phyloP scores from a whole-genome alignment of 2,113 vertebrate genomes.

The Chamaea fasciata region DNA sequence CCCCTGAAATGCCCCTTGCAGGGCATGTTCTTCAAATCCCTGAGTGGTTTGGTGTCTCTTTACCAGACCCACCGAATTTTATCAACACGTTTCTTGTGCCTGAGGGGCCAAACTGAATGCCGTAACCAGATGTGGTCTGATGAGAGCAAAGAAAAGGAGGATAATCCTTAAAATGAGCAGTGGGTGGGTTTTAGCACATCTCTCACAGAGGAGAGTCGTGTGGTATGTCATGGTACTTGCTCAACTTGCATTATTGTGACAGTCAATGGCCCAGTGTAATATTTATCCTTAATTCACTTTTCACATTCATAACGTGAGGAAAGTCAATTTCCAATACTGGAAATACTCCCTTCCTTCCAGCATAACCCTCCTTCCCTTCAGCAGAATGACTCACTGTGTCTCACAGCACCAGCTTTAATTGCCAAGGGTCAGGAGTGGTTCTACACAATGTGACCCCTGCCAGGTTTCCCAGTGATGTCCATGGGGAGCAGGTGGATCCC shows the following conservation, averaged over 20 bases:
- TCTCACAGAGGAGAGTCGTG: background rate
- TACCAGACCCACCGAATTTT: background rate
- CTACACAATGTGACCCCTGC: accelerated
- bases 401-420: background rate
- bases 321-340: background rate
- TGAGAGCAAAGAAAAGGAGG: background rate
- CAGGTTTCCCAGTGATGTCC: background rate
- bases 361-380: background rate
- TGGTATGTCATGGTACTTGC: background rate
- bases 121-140: background rate
- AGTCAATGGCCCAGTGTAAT: background rate
- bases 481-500: accelerated
- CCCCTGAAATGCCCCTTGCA: background rate
- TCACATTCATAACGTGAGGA: background rate
- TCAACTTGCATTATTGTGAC: background rate
- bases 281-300: background rate
- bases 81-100: background rate
- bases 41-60: background rate
- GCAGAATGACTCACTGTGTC: background rate
- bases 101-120: background rate
- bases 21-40: background rate
- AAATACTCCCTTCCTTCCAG: background rate
- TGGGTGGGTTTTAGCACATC: background rate
- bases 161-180: background rate
- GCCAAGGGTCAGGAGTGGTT: background rate